phyloP scores from a whole-genome alignment of 2,113 vertebrate genomes.

The Psilopogon haemacephalus region DNA sequence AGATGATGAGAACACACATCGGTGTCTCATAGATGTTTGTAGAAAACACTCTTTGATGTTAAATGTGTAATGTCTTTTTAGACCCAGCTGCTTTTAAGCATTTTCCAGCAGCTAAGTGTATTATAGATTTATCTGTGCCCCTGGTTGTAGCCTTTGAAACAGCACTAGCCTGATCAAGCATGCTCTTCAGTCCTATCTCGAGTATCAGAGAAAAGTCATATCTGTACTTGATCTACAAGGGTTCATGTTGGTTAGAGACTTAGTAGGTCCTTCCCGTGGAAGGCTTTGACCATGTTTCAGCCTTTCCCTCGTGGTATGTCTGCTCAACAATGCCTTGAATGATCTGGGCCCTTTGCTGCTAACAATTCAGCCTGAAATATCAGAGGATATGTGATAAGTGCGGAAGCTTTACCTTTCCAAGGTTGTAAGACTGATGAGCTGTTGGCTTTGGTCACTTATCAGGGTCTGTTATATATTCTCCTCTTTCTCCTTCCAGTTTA shows the following conservation, averaged over 20 bases:
- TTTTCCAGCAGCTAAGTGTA: neutral
- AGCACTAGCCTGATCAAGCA: neutral
- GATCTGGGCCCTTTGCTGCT: neutral
- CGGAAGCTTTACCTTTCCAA: neutral
- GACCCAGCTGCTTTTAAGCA: neutral
- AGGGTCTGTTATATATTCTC: neutral
- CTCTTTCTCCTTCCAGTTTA: neutral
- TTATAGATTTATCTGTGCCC: neutral
- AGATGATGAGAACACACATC: neutral
- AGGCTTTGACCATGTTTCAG: neutral
- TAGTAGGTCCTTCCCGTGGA: neutral
- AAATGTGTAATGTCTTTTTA: neutral
- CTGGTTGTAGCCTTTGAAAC: neutral
- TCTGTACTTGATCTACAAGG: neutral
- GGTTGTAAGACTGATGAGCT: neutral
- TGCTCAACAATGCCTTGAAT: neutral
- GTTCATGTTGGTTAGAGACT: neutral
- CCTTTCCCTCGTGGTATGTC: neutral
- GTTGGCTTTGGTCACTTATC: neutral
- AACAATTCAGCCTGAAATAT: neutral
- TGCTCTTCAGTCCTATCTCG: neutral
- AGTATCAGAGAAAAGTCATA: neutral
- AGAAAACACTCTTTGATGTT: neutral
- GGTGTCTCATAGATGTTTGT: neutral
- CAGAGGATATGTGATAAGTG: neutral